These are phyloP conservation scores for Oscheius sp. DNA, from an alignment of 1,140 invertebrate species.

Conservation along the genomic window DNA sequence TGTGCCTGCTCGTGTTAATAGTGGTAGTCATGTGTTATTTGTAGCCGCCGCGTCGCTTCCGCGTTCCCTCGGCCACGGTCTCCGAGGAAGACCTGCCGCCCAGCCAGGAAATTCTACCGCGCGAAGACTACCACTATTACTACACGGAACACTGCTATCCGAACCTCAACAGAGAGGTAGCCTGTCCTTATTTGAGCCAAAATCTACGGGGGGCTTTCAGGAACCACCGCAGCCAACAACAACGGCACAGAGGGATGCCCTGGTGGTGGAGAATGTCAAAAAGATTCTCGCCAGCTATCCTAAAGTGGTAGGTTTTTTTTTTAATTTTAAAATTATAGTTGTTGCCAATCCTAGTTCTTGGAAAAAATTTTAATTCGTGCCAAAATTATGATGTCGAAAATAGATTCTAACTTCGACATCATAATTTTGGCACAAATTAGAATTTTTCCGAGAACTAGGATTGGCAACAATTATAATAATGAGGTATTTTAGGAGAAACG, in stretches of 20 bases:
- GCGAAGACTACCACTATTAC: slow-evolving; percentile 16
- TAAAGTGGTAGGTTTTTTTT: background rate
- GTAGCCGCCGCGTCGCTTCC: background rate
- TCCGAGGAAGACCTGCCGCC: background rate
- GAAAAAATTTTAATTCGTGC: too few relatives aligned
- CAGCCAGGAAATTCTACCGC: background rate
- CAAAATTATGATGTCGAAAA: too few relatives aligned
- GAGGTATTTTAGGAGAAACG: too few relatives aligned
- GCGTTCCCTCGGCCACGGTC: background rate
- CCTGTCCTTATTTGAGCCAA: slow-evolving; percentile 14
- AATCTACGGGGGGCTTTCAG: background rate
- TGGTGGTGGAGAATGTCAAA: background rate
- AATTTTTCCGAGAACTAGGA: too few relatives aligned
- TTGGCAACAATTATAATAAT: too few relatives aligned
- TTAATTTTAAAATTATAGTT: background rate
- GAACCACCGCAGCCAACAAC: background rate
- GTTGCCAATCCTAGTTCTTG: too few relatives aligned
- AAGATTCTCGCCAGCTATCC: background rate
- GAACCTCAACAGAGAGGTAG: background rate
- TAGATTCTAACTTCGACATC: too few relatives aligned
- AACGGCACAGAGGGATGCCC: background rate
- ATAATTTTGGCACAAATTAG: too few relatives aligned
- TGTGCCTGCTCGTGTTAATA: too few relatives aligned
- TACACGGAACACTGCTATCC: slow-evolving; percentile 21
- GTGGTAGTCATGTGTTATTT: too few relatives aligned